Evolutionary conservation across 1,140 invertebrate species (phyloP), one percentile per base, ranked within the genome.

Genomic region (Grapholita molesta): DNA sequence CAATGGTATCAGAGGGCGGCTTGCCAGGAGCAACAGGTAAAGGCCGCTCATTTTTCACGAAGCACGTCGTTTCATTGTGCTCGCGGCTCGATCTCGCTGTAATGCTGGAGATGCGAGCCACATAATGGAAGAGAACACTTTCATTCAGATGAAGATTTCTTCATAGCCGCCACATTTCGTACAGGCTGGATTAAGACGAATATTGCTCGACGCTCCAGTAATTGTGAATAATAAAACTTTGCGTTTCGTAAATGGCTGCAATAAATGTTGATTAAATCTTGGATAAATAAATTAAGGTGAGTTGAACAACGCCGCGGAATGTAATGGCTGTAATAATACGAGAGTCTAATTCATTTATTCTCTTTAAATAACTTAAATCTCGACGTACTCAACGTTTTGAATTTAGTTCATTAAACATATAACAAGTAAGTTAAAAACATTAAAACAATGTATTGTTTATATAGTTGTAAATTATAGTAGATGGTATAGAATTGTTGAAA

Each of bases 1-100:
- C 55, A 61, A 61, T 61, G 25, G 25, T 25, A 61, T 28, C n/a
- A 15, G 55, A 28, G 42, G 25, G 55, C 24, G 30, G 55, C 30
- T 61, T 28, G 12, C 28, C 21, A 28, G 21, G 12, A 15, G 75
- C 75, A 76, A 76, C 75, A 74, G 70, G 75, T 76, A 68, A 70
- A 68, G 71, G 52, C 32, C 57, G 64, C 48, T 71, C 66, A 70
- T 71, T 74, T 74, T 72, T 74, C 74, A 73, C 69, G 55, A 48
- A 9, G 66, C 61, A 35, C 67, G 9, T 68, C 67, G 65, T 75
- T 25, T 55, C 55, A 61, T 61, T 61, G 55, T 61, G 55, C 25
- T 28, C 55, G 12, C 24, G 24, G 55, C 55, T 61, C 55, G 55
- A 61, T 30, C 55, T 61, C 55, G 55, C 55, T 30, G 32, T 61